phyloP scores from a whole-genome alignment of 2,888 invertebrate species.

The Nemoura dubitans region DNA sequence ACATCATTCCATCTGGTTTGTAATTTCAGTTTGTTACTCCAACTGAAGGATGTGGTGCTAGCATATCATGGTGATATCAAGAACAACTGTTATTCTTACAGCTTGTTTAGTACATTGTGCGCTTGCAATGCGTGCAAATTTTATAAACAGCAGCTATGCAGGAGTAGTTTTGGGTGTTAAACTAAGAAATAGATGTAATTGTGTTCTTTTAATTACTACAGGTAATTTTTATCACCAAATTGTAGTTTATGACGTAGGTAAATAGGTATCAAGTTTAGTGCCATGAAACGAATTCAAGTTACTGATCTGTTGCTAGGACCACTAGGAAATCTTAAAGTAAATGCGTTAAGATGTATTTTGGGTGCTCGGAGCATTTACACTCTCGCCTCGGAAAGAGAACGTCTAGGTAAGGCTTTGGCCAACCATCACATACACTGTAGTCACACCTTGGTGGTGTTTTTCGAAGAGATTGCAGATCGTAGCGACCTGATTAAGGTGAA shows the following conservation, averaged over 20 bases:
- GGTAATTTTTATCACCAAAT: neutral
- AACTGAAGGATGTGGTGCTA: neutral
- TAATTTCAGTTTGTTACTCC: neutral
- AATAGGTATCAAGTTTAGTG: neutral
- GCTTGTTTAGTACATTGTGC: neutral
- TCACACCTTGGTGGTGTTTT: neutral
- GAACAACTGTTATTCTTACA: neutral
- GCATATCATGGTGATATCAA: neutral
- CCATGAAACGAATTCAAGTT: too few relatives aligned
- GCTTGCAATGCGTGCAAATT: neutral
- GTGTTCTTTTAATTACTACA: neutral
- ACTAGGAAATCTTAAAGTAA: neutral
- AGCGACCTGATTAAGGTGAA: neutral
- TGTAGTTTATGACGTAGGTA: too few relatives aligned
- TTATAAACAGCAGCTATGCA: neutral
- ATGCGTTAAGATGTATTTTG: neutral
- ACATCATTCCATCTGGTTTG: too few relatives aligned
- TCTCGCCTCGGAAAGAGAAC: neutral
- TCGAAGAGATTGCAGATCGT: neutral
- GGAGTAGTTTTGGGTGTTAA: neutral
- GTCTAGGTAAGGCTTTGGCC: neutral
- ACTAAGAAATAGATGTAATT: neutral
- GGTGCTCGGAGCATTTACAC: neutral
- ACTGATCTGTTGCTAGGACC: neutral
- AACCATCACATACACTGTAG: neutral